Evolutionary conservation across 2,888 invertebrate genomes (phyloP).

Genomic region (Clusia tigrina): DNA sequence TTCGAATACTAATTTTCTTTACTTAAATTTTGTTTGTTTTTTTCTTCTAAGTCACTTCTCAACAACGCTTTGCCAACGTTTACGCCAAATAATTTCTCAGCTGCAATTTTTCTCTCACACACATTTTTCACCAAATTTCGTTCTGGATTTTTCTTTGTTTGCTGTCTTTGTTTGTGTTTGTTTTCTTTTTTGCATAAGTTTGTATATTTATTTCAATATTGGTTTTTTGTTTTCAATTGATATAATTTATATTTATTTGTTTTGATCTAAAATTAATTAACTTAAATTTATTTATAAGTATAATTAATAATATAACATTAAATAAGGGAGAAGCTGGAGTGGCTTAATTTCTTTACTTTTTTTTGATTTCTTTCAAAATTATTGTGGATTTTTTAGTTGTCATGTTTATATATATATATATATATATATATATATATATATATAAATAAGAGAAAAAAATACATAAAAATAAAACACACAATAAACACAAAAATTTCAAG

Average conservation of each 20-base stretch:
- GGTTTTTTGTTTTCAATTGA: too few relatives aligned
- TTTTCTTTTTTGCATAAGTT: not conserved
- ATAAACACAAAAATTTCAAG: not conserved
- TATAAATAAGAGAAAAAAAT: not conserved
- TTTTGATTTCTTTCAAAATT: not conserved
- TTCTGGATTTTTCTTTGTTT: not conserved
- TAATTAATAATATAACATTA: conserved; percentile 11
- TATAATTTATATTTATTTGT: not conserved
- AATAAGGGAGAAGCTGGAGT: conserved; percentile 4
- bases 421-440: not conserved
- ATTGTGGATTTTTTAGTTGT: not conserved
- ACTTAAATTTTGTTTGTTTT: too few relatives aligned
- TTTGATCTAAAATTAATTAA: conserved; percentile 4
- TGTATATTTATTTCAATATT: conserved; percentile 1
- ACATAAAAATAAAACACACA: not conserved
- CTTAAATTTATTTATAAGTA: not conserved
- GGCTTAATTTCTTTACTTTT: not conserved
- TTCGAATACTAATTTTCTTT: too few relatives aligned
- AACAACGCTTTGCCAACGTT: too few relatives aligned
- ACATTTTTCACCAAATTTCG: too few relatives aligned
- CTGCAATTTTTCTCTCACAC: too few relatives aligned
- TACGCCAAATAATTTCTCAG: too few relatives aligned
- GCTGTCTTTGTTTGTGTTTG: not conserved
- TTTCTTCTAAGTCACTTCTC: too few relatives aligned
- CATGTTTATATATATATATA: not conserved